Conservation (phyloP, 2,113 vertebrate genomes). For the Xiphorhynchus elegans region DNA sequence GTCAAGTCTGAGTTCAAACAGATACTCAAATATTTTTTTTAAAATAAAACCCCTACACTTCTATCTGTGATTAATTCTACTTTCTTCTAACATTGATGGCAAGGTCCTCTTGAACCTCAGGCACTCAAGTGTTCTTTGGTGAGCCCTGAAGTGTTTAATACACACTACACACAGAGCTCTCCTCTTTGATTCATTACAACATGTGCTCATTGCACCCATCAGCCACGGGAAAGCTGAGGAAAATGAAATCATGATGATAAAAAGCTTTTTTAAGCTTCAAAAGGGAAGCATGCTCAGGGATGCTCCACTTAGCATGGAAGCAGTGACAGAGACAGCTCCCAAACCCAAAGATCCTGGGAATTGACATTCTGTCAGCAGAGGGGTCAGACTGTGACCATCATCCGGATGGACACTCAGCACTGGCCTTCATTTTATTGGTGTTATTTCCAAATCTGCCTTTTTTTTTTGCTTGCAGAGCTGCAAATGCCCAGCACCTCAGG, state of each 20-base stretch:
- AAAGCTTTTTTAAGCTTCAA: neutral
- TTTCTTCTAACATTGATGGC: constrained; percentile 55
- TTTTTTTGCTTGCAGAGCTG: neutral
- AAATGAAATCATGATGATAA: neutral
- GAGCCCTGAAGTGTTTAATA: neutral
- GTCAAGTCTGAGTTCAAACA: constrained; percentile 34
- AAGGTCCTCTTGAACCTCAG: neutral
- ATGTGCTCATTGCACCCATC: neutral
- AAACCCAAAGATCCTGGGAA: neutral
- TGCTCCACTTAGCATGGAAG: neutral
- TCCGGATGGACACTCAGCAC: neutral
- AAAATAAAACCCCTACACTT: constrained; percentile 33
- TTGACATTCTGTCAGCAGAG: neutral
- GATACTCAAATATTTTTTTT: constrained; percentile 24
- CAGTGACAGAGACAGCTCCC: neutral
- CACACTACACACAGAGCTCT: neutral
- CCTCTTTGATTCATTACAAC: neutral
- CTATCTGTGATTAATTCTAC: constrained; percentile 38
- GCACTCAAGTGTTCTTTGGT: neutral
- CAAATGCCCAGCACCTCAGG: neutral
- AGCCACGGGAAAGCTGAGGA: neutral
- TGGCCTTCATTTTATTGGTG: neutral
- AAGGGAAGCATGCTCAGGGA: neutral
- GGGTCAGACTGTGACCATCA: neutral
- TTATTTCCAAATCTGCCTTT: neutral